Conservation (phyloP, 2,888 invertebrate genomes). For the Tineola bisselliella region DNA sequence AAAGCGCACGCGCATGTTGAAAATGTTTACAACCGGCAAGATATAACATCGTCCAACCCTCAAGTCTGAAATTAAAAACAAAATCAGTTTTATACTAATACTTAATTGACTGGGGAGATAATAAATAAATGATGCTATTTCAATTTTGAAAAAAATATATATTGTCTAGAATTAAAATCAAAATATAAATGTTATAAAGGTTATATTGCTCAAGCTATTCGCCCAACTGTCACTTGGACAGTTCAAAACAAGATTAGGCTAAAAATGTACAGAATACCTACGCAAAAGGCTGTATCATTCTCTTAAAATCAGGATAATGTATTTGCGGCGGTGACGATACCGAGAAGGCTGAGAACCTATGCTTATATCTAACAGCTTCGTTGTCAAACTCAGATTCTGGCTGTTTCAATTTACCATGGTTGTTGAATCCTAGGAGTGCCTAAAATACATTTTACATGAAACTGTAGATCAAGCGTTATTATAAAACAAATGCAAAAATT, state of each 20-base stretch:
- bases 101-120: background rate
- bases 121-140: no score
- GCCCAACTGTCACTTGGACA: background rate
- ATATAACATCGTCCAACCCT: slow-evolving; percentile 73
- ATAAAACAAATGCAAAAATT: no score
- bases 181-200: no score
- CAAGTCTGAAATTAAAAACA: slow-evolving; percentile 34
- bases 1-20: slow-evolving; percentile 85
- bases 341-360: slow-evolving; percentile 90
- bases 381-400: slow-evolving; percentile 92
- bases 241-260: no score
- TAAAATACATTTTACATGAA: slow-evolving; percentile 37
- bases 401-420: slow-evolving; percentile 86
- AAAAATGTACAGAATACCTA: no score
- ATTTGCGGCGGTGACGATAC: slow-evolving; percentile 90
- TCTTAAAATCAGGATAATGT: slow-evolving; percentile 87
- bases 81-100: no score
- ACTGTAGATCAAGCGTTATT: no score
- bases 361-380: slow-evolving; percentile 94
- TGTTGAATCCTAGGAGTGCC: slow-evolving; percentile 90
- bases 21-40: slow-evolving; percentile 90
- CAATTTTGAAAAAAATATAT: no score
- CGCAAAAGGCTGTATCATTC: slow-evolving; percentile 78
- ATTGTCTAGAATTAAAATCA: no score
- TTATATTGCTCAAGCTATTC: no score